Evolutionary conservation across 1,140 invertebrate genomes (phyloP).

Genomic region (Cryptotermes secundus): DNA sequence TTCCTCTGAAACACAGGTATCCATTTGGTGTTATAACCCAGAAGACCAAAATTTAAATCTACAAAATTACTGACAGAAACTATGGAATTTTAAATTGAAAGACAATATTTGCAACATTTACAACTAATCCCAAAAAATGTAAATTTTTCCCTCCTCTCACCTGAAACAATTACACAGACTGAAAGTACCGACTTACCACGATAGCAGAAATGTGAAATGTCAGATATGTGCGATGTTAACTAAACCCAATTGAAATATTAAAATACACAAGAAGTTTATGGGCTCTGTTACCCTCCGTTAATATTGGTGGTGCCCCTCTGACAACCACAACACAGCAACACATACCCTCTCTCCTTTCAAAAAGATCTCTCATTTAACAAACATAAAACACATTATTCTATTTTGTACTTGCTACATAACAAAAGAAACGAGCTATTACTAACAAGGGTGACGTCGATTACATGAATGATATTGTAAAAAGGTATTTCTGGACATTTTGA

Average conservation of each 20-base stretch:
- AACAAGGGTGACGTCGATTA: too few species aligned
- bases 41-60: too few species aligned
- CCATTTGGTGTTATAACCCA: too few species aligned
- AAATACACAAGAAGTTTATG: neutral
- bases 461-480: too few species aligned
- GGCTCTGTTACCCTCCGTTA: neutral
- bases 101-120: neutral
- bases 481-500: too few species aligned
- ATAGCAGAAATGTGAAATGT: neutral
- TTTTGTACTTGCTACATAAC: neutral
- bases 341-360: constrained; percentile 3
- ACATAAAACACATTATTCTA: neutral
- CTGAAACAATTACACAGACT: neutral
- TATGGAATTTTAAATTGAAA: neutral
- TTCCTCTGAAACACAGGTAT: too few species aligned
- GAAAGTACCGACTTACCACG: neutral
- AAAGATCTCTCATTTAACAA: neutral
- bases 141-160: too few species aligned
- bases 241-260: constrained; percentile 12
- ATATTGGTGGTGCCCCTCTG: constrained; percentile 7
- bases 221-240: neutral
- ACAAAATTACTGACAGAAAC: too few species aligned
- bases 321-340: neutral
- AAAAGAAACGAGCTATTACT: neutral
- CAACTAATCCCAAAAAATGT: too few species aligned